Evolutionary conservation across 30 jellyfish, hydroid and myxozoan species (phyloP), one percentile per base, ranked within the genome.

Genomic region (Chironex yamaguchii): DNA sequence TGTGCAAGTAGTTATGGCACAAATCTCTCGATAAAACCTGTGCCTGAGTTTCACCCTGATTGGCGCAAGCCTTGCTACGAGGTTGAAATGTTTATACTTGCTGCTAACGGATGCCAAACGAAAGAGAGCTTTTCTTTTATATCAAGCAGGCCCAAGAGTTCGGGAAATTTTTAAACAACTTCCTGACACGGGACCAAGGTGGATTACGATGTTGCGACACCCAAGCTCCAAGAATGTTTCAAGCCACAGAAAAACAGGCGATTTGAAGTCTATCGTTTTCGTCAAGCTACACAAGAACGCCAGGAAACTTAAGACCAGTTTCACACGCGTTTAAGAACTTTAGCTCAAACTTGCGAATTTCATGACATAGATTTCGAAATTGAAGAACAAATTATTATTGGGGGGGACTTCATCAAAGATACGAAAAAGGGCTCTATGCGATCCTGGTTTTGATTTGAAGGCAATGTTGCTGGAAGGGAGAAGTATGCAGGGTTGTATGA

Each of bases 121-220:
- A 28, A 28, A 54, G 23, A 4, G 23, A 54, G 71, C 71, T 3
- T n/a, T 54, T 28, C 23, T 54, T 6, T 32, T 54, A n/a, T 54
- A n/a, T n/a, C 4, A n/a, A 32, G 21, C 71, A n/a, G 71, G 71
- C 21, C 71, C 71, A n/a, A 28, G 23, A 4, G 71, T 54, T 20
- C 23, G 89, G 26, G 89, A 77, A 3, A 77, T 77, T 11, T 77
- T 77, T 77, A 79, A 69, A 20, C 89, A 77, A 25, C 36, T 52
- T 33, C 62, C 89, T 23, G 67, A 54, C 62, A 77, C 81, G 2
- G 81, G 89, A 26, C 63, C 30, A 63, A 13, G 30, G 34, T 4
- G 28, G 26, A 49, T 52, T 75, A 24, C 77, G 88, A 50, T 3
- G 3, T 28, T 50, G 88, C 79, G 78, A 75, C 51, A 63, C 50